Evolutionary conservation across 1,140 invertebrate species (phyloP).

Genomic region (Pygmarrhopalites habei): DNA sequence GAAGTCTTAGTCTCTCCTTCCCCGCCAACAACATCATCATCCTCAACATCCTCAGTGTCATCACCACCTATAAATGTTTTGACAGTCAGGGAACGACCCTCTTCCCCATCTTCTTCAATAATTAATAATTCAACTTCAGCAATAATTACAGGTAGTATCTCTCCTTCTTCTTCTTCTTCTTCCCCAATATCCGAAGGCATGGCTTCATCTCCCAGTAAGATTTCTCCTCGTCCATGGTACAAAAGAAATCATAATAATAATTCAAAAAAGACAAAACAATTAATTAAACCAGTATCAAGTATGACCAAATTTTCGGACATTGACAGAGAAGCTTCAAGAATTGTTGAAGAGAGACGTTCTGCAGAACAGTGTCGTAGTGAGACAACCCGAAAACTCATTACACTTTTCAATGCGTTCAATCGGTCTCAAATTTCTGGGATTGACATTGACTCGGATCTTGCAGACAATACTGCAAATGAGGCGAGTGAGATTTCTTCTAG

Average conservation of each 20-base stretch:
- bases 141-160: background rate
- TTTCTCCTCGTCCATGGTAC: slow-evolving; percentile 25
- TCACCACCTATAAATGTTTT: too few relatives aligned
- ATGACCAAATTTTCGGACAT: slow-evolving; percentile 72
- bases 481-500: background rate
- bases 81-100: too few relatives aligned
- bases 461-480: background rate
- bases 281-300: slow-evolving; percentile 10
- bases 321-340: slow-evolving; percentile 66
- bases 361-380: slow-evolving; percentile 41
- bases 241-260: slow-evolving; percentile 12
- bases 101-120: too few relatives aligned
- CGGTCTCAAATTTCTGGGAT: background rate
- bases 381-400: slow-evolving; percentile 51
- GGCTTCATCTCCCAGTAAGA: background rate
- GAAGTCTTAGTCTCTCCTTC: too few relatives aligned
- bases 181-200: background rate
- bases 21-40: too few relatives aligned
- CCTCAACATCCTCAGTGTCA: too few relatives aligned
- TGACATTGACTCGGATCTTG: background rate
- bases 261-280: slow-evolving; percentile 13
- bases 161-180: background rate
- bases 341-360: slow-evolving; percentile 51
- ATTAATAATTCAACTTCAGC: background rate
- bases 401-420: slow-evolving; percentile 50